These are phyloP conservation scores for Scaptodrosophila lebanonensis DNA, from an alignment of 1,140 invertebrate genomes.

Conservation along the genomic window DNA sequence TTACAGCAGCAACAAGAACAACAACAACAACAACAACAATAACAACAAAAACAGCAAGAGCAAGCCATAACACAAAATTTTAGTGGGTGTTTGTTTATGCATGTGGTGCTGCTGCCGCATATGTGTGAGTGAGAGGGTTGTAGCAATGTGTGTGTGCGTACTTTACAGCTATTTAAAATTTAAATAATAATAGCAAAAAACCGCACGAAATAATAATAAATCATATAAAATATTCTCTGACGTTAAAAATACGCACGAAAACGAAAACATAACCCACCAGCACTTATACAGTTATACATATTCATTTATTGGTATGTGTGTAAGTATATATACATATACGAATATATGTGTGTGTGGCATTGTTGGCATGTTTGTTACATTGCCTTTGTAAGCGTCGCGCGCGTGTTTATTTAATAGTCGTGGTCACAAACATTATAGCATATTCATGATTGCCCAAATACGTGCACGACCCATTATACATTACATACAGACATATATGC, in stretches of 20 bases:
- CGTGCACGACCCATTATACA: slow-evolving; percentile 31
- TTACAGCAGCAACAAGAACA: slow-evolving; percentile 32
- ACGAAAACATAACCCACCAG: too few species aligned
- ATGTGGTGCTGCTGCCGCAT: not conserved
- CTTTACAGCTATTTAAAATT: slow-evolving; percentile 74
- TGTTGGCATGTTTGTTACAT: slow-evolving; percentile 42
- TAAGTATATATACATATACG: slow-evolving; percentile 5
- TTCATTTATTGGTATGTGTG: not conserved
- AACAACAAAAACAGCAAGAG: slow-evolving; percentile 7
- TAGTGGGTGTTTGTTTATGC: slow-evolving; percentile 33
- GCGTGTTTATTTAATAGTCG: slow-evolving; percentile 72
- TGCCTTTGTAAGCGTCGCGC: slow-evolving; percentile 20
- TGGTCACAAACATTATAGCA: slow-evolving; percentile 70
- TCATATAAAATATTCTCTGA: slow-evolving; percentile 60
- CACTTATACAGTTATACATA: too few species aligned
- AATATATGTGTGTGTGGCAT: slow-evolving; percentile 9
- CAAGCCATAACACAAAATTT: slow-evolving; percentile 46
- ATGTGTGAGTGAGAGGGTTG: slow-evolving; percentile 4
- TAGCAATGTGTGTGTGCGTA: slow-evolving; percentile 32
- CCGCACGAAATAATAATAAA: slow-evolving; percentile 74
- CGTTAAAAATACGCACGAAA: slow-evolving; percentile 9
- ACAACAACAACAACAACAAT: slow-evolving; percentile 17
- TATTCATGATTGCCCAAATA: slow-evolving; percentile 68
- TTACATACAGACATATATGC: too few species aligned
- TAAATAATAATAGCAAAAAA: slow-evolving; percentile 70